Conservation (phyloP, 1,140 invertebrate genomes). For the Prorops nasuta region DNA sequence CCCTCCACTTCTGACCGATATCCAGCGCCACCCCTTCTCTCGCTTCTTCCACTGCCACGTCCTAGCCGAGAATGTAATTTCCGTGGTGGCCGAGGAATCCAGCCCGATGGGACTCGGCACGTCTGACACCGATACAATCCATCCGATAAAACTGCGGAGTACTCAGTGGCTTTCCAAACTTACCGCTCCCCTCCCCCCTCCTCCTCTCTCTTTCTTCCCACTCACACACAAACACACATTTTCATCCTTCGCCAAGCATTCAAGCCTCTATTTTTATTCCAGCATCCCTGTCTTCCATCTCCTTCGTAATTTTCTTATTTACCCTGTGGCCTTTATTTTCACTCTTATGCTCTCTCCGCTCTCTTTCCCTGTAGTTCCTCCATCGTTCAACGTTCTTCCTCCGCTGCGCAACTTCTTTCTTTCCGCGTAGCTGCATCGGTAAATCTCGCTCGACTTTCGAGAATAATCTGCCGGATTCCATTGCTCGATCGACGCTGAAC, state of each 20-base stretch:
- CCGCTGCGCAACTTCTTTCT: background rate
- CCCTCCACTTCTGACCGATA: slow-evolving; percentile 6
- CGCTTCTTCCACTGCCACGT: slow-evolving; percentile 19
- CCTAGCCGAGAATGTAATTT: slow-evolving; percentile 45
- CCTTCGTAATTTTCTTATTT: too few relatives aligned
- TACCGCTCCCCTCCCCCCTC: slow-evolving; percentile 5
- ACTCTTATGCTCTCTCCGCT: background rate
- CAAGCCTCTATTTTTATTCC: too few relatives aligned
- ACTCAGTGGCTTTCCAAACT: background rate
- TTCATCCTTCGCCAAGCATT: too few relatives aligned
- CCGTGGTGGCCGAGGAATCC: slow-evolving; percentile 34
- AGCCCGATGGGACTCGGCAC: slow-evolving; percentile 31
- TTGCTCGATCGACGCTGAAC: background rate
- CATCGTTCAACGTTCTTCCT: background rate
- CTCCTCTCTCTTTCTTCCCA: background rate
- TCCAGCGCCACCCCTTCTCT: slow-evolving; percentile 10
- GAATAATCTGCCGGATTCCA: background rate
- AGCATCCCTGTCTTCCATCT: too few relatives aligned
- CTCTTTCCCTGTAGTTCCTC: too few relatives aligned
- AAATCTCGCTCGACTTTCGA: background rate
- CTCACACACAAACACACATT: background rate
- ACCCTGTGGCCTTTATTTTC: slow-evolving; percentile 6
- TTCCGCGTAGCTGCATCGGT: too few relatives aligned
- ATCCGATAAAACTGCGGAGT: slow-evolving; percentile 32
- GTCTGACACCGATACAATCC: slow-evolving; percentile 44